Percentiles rank a stretch among this genome's conserved stretches.
Conservation (phyloP, 1,140 invertebrate genomes). For the Drosophila nigromelanica region DNA sequence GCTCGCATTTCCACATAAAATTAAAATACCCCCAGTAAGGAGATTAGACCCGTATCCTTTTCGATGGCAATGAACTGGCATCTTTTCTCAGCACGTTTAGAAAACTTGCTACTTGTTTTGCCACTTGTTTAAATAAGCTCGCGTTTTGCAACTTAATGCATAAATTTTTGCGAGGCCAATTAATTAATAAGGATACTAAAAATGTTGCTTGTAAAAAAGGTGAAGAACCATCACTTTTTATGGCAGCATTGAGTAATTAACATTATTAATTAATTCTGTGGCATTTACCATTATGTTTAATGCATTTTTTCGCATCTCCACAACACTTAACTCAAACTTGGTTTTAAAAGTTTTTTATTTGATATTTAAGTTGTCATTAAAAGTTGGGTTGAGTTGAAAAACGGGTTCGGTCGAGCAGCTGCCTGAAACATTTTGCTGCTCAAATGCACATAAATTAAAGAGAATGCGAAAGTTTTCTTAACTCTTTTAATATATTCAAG, state of each 20-base stretch:
- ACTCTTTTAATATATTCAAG: neutral
- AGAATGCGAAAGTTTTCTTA: constrained; percentile 27
- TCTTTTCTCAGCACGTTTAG: neutral
- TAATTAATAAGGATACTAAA: constrained; percentile 59
- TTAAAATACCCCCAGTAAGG: neutral
- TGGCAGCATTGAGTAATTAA: constrained; percentile 40
- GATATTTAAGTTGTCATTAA: constrained; percentile 39
- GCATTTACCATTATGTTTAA: constrained; percentile 25
- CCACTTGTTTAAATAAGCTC: constrained; percentile 19
- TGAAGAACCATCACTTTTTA: constrained; percentile 24
- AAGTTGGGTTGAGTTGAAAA: constrained; percentile 29
- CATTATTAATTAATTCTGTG: constrained; percentile 53
- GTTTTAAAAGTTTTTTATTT: constrained; percentile 27
- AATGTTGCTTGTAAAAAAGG: constrained; percentile 13
- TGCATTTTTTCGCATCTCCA: constrained; percentile 13
- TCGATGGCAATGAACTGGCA: constrained; percentile 16
- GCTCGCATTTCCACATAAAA: neutral
- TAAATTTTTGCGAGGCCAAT: constrained; percentile 30
- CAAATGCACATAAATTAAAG: constrained; percentile 43
- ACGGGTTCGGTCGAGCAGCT: constrained; percentile 29
- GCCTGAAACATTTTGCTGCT: constrained; percentile 6
- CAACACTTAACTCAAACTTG: neutral
- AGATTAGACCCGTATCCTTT: neutral
- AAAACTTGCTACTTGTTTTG: constrained; percentile 14
- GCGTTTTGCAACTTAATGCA: neutral